Evolutionary conservation across 2,113 vertebrate species (phyloP), one percentile per base, ranked within the genome.

Genomic region (Chaenogobius annularis): DNA sequence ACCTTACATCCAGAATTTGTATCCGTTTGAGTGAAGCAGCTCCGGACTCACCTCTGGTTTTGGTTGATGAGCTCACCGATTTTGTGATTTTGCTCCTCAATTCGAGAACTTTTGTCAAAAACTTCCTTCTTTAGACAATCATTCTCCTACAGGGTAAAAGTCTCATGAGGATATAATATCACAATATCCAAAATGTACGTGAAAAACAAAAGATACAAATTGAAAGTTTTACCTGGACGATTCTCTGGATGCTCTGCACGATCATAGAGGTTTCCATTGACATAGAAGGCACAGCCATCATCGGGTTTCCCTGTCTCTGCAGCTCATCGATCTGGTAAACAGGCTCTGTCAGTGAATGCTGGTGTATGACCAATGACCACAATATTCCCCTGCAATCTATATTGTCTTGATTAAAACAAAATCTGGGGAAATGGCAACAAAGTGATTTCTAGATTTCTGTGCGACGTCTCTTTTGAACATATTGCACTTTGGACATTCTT

Each of bases 221-320:
- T 17, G 8, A 3, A 13, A 35, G n/a, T 40, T 0, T 46, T 88
- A 98, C 97, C 96, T 99, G 97, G 83, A 98, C 91, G 74, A 99
- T 97, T 43, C 97, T 93, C 46, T 97, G 97, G 76, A 99, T 96
- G 75, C 95, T 98, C 90, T 94, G 95, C 92, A 98, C 94, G 73
- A 98, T 95, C 96, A 98, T 96, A 69, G 94, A 93, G 0, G 97
- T 95, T 88, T 99, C 98, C 98, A 99, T 96, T 0, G 96, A 95
- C 54, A 98, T 92, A 0, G 91, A 92, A 3, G 96, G 93, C 64
- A 95, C 75, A 6, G 93, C 90, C 1, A 93, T 75, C 6, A 93
- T 89, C 31, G 90, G 88, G 22, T 85, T 87, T 35, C 90, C 59
- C 1, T 95, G 94, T 80, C 92, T 96, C 83, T 96, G 95, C 44